phyloP scores from a whole-genome alignment of 2,113 vertebrate species.

The Odontophorus gujanensis region DNA sequence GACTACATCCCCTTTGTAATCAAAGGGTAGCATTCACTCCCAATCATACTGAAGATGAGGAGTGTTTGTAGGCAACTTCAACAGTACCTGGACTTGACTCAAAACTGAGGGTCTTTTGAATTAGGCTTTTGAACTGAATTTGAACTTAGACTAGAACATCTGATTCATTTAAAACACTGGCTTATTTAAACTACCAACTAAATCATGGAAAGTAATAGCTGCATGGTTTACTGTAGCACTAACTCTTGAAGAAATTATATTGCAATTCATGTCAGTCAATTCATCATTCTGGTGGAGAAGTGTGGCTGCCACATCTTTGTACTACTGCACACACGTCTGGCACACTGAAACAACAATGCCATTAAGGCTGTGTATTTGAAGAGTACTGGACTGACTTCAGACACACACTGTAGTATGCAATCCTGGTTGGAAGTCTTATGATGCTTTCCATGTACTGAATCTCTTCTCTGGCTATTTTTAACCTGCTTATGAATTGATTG shows the following conservation, averaged over 20 bases:
- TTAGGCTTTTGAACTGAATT: not conserved
- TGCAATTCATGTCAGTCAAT: not conserved
- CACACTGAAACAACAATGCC: not conserved
- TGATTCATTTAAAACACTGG: not conserved
- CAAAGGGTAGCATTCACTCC: fast-evolving
- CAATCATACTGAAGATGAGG: not conserved
- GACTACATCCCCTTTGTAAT: not conserved
- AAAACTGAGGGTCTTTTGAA: not conserved
- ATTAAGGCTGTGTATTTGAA: not conserved
- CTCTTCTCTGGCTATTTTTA: not conserved
- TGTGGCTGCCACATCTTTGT: not conserved
- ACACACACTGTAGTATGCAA: not conserved
- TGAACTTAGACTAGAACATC: not conserved
- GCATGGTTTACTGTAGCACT: not conserved
- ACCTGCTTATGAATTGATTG: not conserved
- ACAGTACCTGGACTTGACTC: not conserved
- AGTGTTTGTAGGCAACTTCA: not conserved
- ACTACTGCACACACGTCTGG: fast-evolving
- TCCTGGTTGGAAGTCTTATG: not conserved
- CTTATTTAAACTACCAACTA: not conserved
- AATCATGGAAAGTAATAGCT: not conserved
- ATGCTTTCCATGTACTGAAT: not conserved
- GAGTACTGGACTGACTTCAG: not conserved
- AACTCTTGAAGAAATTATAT: not conserved
- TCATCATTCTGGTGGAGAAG: not conserved